These are phyloP conservation scores for Epistrophe eligans DNA, from an alignment of 2,888 invertebrate genomes.

Conservation along the genomic window DNA sequence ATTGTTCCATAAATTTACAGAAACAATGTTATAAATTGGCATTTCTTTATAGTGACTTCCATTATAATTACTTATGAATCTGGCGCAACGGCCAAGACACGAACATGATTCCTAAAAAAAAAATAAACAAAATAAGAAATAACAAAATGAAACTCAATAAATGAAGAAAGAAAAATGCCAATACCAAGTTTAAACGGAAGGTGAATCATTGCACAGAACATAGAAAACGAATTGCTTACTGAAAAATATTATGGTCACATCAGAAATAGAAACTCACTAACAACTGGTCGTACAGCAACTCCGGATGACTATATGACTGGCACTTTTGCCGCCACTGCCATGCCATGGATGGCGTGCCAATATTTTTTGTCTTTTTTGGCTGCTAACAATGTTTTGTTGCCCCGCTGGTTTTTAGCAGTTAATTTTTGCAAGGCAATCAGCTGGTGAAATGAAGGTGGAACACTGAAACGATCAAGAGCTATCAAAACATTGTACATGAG, in stretches of 20 bases:
- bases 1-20: too few species aligned
- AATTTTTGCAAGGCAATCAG: conserved; percentile 46
- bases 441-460: conserved; percentile 51
- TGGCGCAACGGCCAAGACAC: conserved; percentile 41
- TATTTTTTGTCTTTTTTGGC: conserved; percentile 19
- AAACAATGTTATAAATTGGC: too few species aligned
- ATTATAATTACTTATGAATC: not conserved
- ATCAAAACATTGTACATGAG: conserved; percentile 38
- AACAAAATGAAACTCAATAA: conserved; percentile 2
- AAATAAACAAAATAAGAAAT: conserved; percentile 11
- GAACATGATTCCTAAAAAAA: conserved; percentile 1
- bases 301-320: conserved; percentile 32
- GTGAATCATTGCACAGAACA: conserved; percentile 61
- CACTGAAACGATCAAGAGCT: conserved; percentile 26
- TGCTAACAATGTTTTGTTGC: conserved; percentile 12
- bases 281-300: conserved; percentile 40
- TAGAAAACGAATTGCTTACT: conserved; percentile 29
- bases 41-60: too few species aligned
- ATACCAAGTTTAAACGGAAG: conserved; percentile 44
- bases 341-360: conserved; percentile 20
- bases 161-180: conserved; percentile 30
- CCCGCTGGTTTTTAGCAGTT: conserved; percentile 35
- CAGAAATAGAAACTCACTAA: conserved; percentile 55
- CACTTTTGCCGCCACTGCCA: conserved; percentile 24
- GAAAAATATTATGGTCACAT: conserved; percentile 47